A percentile compares a stretch with the other conserved stretches of the same genome.
Conservation (phyloP, 2,113 vertebrate genomes). For the Paramisgurnus dabryanus region DNA sequence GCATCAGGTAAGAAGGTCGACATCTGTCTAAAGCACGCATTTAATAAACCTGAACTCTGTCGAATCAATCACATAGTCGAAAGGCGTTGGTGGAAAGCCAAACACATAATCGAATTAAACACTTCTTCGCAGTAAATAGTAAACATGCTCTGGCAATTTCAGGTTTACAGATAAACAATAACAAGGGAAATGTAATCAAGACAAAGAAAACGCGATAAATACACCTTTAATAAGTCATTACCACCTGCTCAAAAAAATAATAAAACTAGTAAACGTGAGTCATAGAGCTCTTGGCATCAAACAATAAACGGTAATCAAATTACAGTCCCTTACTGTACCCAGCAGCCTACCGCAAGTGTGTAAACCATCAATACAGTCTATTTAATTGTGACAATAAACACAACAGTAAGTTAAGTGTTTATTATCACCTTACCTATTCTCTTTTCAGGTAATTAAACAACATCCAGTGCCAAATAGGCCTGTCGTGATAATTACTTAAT, state of each 20-base stretch:
- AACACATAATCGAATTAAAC: neutral
- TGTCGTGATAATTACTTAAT: no score
- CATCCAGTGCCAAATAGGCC: neutral
- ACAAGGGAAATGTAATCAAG: neutral
- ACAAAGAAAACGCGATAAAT: constrained; percentile 8
- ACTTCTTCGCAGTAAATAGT: neutral
- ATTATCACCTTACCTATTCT: neutral
- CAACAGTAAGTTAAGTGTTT: neutral
- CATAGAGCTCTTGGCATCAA: constrained; percentile 21
- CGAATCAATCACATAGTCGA: neutral
- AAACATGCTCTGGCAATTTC: constrained; percentile 3
- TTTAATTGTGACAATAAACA: constrained; percentile 2
- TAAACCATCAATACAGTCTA: neutral
- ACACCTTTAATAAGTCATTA: constrained; percentile 15
- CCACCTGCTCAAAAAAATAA: constrained; percentile 3
- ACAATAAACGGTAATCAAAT: constrained; percentile 32
- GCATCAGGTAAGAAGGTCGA: neutral
- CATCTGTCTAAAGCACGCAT: neutral
- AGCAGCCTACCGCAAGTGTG: neutral
- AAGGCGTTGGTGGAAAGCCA: neutral
- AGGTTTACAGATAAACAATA: constrained; percentile 11
- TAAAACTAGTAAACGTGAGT: constrained; percentile 24
- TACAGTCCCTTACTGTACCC: neutral
- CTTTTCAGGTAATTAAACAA: neutral
- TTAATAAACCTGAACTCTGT: neutral